Evolutionary conservation across 1,140 invertebrate species (phyloP), one percentile per base, ranked within the genome.

Genomic region (Leptinotarsa texana): DNA sequence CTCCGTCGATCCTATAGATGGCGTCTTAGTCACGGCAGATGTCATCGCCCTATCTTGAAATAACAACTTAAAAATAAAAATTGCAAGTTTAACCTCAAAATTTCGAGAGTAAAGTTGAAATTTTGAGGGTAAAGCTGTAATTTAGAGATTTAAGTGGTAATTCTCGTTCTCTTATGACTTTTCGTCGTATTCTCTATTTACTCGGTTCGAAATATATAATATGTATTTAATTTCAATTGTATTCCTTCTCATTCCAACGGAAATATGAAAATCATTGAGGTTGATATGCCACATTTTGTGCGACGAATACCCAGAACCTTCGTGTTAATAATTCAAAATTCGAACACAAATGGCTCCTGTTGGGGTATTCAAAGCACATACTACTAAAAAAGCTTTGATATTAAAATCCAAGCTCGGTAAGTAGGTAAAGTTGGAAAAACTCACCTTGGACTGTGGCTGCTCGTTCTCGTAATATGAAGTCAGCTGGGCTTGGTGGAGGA

Each of bases 401-500:
- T 47, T 18, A 69, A 69, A 69, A 47, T 69, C 68, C 68, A 69
- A 69, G 71, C 71, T n/a, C n/a, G 47, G 22, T 65, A 21, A 42
- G 21, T 22, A 71, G n/a, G 18, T 63, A 22, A 61, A 4, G 18
- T 57, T 70, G n/a, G 1, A 49, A 66, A 77, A 62, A 81, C 82
- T 78, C 80, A 85, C 84, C 83, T 83, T 85, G 84, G 72, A 80
- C 79, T 72, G 81, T 61, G 77, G 79, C 78, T 79, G 79, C 80
- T 75, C 83, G 82, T 76, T 85, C 82, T 74, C 27, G 62, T 15
- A 84, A 80, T 62, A 85, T 84, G 79, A 88, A 88, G 71, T 88
- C 87, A 49, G 87, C 87, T 67, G 87, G 88, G 75, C 87, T 89
- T 42, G 87, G 87, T 27, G 87, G 88, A 72, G 87, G 88, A 73